These are phyloP conservation scores for Lasioglossum baleicum DNA, from an alignment of 1,140 invertebrate genomes.

Conservation along the genomic window DNA sequence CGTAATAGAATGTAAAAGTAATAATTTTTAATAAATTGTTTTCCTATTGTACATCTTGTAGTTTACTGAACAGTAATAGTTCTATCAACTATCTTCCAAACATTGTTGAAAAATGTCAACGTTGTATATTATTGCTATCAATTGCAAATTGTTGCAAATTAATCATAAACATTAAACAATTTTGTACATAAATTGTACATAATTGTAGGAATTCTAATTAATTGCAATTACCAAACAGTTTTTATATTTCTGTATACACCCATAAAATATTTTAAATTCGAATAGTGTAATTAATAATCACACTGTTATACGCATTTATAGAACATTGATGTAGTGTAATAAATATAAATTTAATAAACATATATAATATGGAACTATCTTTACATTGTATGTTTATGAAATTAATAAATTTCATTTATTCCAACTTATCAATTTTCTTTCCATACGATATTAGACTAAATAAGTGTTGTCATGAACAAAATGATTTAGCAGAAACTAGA, in stretches of 20 bases:
- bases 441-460: not conserved
- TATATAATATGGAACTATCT: too few species aligned
- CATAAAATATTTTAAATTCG: not conserved
- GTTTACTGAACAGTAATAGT: constrained; percentile 31
- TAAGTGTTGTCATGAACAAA: not conserved
- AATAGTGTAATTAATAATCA: not conserved
- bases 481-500: not conserved
- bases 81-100: constrained; percentile 42
- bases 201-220: not conserved
- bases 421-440: not conserved
- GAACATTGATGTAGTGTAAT: constrained; percentile 18
- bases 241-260: constrained; percentile 15
- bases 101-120: constrained; percentile 1
- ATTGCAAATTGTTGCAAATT: not conserved
- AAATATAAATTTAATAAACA: not conserved
- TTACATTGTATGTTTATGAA: not conserved
- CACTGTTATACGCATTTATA: constrained; percentile 7
- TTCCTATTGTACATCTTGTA: constrained; percentile 56
- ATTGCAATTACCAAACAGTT: not conserved
- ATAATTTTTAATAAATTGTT: constrained; percentile 62
- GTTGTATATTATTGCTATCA: constrained; percentile 13
- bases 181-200: constrained; percentile 21
- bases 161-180: constrained; percentile 22
- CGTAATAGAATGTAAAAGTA: constrained; percentile 78
- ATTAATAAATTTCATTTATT: not conserved